Evolutionary conservation across 2,797 vertebrate species (phyloP).

Genomic region (Naso thynnoides): DNA sequence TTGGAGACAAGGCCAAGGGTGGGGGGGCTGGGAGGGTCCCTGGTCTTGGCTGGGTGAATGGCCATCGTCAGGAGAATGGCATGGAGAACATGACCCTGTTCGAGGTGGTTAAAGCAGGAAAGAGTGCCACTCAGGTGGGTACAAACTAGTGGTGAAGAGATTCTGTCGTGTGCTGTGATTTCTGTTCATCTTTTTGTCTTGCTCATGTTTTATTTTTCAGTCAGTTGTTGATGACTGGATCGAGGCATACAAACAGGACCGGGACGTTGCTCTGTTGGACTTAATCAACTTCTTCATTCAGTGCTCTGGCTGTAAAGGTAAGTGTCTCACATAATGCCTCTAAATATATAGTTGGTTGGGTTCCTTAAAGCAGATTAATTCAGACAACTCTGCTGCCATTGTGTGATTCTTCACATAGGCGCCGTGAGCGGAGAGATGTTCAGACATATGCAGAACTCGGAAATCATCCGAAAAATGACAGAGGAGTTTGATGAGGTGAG

Average conservation of each 20-base stretch:
- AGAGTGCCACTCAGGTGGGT: slow-evolving; percentile 96
- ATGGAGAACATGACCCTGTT: slow-evolving; percentile 96
- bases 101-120: slow-evolving; percentile 96
- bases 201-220: slow-evolving; percentile 60
- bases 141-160: neutral
- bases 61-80: slow-evolving; percentile 96
- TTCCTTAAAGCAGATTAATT: neutral
- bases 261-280: slow-evolving; percentile 94
- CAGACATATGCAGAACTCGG: slow-evolving; percentile 97
- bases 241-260: slow-evolving; percentile 95
- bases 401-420: slow-evolving; percentile 80
- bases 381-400: neutral
- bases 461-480: slow-evolving; percentile 99
- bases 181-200: neutral
- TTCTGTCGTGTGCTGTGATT: neutral
- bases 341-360: neutral
- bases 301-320: slow-evolving; percentile 98
- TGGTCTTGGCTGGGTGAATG: slow-evolving; percentile 88
- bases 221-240: slow-evolving; percentile 98
- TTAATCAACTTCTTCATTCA: slow-evolving; percentile 99
- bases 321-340: slow-evolving; percentile 31
- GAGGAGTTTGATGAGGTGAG: slow-evolving; percentile 99
- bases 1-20: slow-evolving; percentile 89
- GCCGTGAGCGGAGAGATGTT: slow-evolving; percentile 98
- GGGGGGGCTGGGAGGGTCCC: slow-evolving; percentile 85